Base-by-base conservation (phyloP, 2,888 invertebrate species). In the Acleris literana region DNA sequence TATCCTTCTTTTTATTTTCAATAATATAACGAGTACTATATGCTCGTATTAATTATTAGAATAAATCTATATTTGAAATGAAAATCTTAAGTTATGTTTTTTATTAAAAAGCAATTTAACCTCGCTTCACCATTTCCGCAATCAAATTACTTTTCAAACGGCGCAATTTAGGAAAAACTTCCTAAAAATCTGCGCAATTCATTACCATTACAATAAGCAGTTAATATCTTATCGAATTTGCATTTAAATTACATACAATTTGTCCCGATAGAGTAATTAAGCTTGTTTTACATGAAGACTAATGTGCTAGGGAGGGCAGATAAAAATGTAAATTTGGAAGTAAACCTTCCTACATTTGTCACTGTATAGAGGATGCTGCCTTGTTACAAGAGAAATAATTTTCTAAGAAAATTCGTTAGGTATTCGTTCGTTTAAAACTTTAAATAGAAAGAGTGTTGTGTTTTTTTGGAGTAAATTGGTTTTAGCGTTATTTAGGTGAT, bases 221-320 rank as follows among this genome's bases (percentile, higher is more conserved):
- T 75, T 72, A 73, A 73, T 67, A 63, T 25, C 57, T 57, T 44
- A n/a, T 55, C n/a, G 44, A 57, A 89, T 90, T 90, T 83, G 83
- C 88, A 90, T 90, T 82, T 83, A 89, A 84, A 90, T 89, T 86
- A 86, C 85, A 81, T 76, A 84, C 82, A 84, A 87, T 87, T 82
- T 80, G 82, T 77, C 73, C 74, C 73, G 71, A 77, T 76, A 78
- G 79, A 80, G 79, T 85, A 86, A 90, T 90, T 88, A 90, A 81
- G 75, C 71, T 73, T 85, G 86, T 86, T 86, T 81, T 77, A 84
- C 84, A 85, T 80, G 75, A 79, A 77, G 81, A 79, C 77, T 82
- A 83, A 84, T 82, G 82, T 81, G 67, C 62, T 54, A 74, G 74
- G 74, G 80, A 75, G 74, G 74, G 69, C 68, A 63, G 64, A 82